These are phyloP conservation scores for Colletes latitarsis DNA, from an alignment of 1,140 invertebrate genomes.

Conservation along the genomic window DNA sequence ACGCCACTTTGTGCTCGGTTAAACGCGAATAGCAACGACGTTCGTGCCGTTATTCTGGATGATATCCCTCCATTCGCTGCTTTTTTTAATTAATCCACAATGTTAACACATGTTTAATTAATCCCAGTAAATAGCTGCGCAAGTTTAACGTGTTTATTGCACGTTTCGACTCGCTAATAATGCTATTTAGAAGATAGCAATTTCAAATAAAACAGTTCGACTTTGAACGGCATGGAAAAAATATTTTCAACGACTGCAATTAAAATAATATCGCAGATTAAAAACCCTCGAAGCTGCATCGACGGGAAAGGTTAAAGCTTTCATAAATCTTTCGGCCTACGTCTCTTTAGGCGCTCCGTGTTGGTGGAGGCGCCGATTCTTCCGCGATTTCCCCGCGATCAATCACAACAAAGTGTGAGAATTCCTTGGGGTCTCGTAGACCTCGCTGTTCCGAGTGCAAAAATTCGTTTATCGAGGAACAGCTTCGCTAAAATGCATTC, in stretches of 20 bases:
- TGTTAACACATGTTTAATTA: too few species aligned
- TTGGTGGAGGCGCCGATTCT: constrained; percentile 39
- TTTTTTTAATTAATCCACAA: too few species aligned
- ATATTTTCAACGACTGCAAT: not conserved
- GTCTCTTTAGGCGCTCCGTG: constrained; percentile 51
- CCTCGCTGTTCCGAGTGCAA: constrained; percentile 3
- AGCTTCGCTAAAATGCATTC: constrained; percentile 1
- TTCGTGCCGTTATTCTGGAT: constrained; percentile 7
- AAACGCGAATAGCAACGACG: not conserved
- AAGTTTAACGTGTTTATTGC: too few species aligned
- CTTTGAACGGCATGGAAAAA: not conserved
- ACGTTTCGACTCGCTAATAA: too few species aligned
- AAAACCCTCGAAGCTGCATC: constrained; percentile 22
- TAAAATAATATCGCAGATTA: not conserved
- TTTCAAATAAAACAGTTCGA: too few species aligned
- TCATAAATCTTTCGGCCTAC: constrained; percentile 71
- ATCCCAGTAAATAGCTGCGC: too few species aligned
- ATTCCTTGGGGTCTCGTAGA: constrained; percentile 66
- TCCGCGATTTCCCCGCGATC: constrained; percentile 52
- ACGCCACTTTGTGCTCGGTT: not conserved
- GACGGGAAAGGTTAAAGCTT: constrained; percentile 72
- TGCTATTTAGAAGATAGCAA: too few species aligned
- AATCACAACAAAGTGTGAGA: constrained; percentile 71
- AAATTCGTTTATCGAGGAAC: constrained; percentile 15
- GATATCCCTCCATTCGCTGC: not conserved